Conservation (phyloP, 2,888 invertebrate species). For the Macrostomum cliftonense region DNA sequence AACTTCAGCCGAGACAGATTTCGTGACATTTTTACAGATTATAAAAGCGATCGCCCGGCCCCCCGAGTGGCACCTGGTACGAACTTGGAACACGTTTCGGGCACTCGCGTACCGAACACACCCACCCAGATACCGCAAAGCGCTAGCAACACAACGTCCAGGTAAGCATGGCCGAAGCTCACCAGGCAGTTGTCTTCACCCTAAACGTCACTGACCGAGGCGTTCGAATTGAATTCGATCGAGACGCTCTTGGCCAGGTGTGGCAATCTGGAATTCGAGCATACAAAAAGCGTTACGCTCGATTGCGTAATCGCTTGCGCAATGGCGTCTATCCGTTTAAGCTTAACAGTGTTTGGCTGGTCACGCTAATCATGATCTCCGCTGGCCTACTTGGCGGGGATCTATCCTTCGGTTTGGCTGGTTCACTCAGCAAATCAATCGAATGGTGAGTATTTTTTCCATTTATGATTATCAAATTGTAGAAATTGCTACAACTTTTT, state of each 20-base stretch:
- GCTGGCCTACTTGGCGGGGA: constrained; percentile 8
- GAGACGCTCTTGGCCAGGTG: constrained; percentile 78
- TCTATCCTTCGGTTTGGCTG: constrained; percentile 9
- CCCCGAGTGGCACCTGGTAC: too few relatives aligned
- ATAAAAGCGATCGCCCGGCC: too few relatives aligned
- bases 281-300: constrained; percentile 61
- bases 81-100: too few relatives aligned
- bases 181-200: constrained; percentile 87
- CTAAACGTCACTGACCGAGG: constrained; percentile 95
- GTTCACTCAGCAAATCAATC: too few relatives aligned
- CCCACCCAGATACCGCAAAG: too few relatives aligned
- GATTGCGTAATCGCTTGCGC: constrained; percentile 64
- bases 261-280: constrained; percentile 83
- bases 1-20: too few relatives aligned
- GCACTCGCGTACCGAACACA: too few relatives aligned
- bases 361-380: constrained; percentile 48
- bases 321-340: constrained; percentile 91
- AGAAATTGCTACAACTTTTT: too few relatives aligned
- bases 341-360: constrained; percentile 59
- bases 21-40: too few relatives aligned
- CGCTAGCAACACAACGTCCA: too few relatives aligned
- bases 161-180: constrained; percentile 88
- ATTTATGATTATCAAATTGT: too few relatives aligned
- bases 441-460: too few relatives aligned
- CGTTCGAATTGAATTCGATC: constrained; percentile 87